These are phyloP conservation scores for Mustela nigripes DNA, from an alignment of 2,113 vertebrate species.

Conservation along the genomic window DNA sequence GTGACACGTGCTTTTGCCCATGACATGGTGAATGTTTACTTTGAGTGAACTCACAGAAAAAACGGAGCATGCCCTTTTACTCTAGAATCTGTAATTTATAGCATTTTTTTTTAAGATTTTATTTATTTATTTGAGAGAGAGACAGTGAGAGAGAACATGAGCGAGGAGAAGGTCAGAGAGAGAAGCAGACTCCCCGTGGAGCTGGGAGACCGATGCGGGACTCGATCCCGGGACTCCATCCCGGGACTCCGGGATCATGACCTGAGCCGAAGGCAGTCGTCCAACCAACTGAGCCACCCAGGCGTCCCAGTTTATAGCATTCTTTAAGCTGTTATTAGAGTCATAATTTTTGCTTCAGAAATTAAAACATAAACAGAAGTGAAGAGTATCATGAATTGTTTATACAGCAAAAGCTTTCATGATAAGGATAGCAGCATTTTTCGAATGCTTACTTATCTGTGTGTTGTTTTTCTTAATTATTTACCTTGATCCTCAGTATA, in stretches of 20 bases:
- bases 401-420: not conserved
- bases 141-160: too few species aligned
- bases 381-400: constrained; percentile 11
- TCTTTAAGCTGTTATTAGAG: constrained; percentile 34
- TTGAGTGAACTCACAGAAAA: not conserved
- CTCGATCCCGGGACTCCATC: too few species aligned
- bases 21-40: not conserved
- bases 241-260: too few species aligned
- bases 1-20: not conserved
- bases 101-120: not conserved
- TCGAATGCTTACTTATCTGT: not conserved
- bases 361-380: constrained; percentile 35
- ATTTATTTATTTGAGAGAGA: too few species aligned
- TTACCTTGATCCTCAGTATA: not conserved
- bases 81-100: not conserved
- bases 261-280: too few species aligned
- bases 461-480: not conserved
- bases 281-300: too few species aligned
- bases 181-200: too few species aligned
- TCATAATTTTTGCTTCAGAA: constrained; percentile 37
- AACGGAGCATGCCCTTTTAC: not conserved
- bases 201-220: too few species aligned
- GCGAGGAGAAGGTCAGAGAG: too few species aligned
- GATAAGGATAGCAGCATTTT: not conserved
- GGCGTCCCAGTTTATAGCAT: not conserved